phyloP scores from a whole-genome alignment of 2,888 invertebrate genomes.

The Eugnorisma glareosa region DNA sequence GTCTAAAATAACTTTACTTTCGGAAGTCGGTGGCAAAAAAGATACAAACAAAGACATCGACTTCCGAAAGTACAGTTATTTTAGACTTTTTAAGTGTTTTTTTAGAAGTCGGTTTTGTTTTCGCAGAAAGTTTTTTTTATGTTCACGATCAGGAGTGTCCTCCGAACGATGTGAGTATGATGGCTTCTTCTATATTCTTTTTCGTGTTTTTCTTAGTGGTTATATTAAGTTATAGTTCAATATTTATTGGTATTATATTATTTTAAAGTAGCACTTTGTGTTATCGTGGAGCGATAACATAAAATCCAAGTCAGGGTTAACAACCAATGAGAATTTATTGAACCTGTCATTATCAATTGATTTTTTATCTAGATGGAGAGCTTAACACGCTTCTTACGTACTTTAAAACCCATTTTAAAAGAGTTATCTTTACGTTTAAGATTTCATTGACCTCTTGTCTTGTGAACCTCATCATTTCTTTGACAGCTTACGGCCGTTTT shows the following conservation, averaged over 20 bases:
- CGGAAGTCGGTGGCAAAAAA: too few relatives aligned
- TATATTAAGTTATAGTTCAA: not conserved
- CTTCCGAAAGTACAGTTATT: too few relatives aligned
- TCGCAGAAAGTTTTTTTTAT: too few relatives aligned
- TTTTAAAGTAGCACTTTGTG: slow-evolving; percentile 27
- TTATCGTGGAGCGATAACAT: slow-evolving; percentile 33
- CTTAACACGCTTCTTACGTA: slow-evolving; percentile 4
- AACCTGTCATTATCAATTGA: slow-evolving; percentile 16
- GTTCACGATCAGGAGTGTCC: too few relatives aligned
- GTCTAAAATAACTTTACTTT: too few relatives aligned
- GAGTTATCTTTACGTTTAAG: not conserved
- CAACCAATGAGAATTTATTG: slow-evolving; percentile 45
- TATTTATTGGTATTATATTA: slow-evolving; percentile 21
- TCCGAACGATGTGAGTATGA: too few relatives aligned
- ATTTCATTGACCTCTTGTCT: not conserved
- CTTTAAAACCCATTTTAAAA: not conserved
- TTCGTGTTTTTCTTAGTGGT: not conserved
- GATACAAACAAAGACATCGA: too few relatives aligned
- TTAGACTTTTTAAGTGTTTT: too few relatives aligned
- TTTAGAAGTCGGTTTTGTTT: too few relatives aligned
- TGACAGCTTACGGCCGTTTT: too few relatives aligned
- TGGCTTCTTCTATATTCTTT: too few relatives aligned
- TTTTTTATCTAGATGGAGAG: slow-evolving; percentile 42
- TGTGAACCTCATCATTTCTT: not conserved
- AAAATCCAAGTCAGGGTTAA: slow-evolving; percentile 8